These are phyloP conservation scores for Alsophila aescularia DNA, from an alignment of 2,888 invertebrate genomes.

Conservation along the genomic window DNA sequence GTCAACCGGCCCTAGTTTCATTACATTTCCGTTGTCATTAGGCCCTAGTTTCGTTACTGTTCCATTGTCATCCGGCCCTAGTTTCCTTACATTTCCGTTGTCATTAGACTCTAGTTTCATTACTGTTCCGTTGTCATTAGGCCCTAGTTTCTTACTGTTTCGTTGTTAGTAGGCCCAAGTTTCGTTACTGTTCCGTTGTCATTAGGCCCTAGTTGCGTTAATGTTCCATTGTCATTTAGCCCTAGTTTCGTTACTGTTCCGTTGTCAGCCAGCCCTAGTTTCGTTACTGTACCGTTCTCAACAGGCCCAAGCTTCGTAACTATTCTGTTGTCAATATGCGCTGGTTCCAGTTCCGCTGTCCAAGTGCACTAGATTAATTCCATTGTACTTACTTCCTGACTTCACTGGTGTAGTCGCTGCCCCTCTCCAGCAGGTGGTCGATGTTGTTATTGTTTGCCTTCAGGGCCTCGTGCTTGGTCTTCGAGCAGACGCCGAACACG, in stretches of 20 bases:
- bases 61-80: too few relatives aligned
- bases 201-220: background rate
- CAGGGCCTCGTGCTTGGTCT: conserved; percentile 93
- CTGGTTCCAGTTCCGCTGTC: background rate
- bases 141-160: too few relatives aligned
- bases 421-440: conserved; percentile 91
- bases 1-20: too few relatives aligned
- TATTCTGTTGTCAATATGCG: background rate
- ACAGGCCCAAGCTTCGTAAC: background rate
- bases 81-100: too few relatives aligned
- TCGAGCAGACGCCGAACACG: conserved; percentile 93
- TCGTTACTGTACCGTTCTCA: background rate
- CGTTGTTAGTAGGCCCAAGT: background rate
- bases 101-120: too few relatives aligned
- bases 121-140: too few relatives aligned
- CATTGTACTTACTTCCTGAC: conserved; percentile 89
- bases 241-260: background rate
- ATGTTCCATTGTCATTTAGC: background rate
- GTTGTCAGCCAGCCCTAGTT: background rate
- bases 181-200: background rate
- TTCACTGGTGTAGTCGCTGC: conserved; percentile 92
- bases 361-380: background rate
- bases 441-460: conserved; percentile 88
- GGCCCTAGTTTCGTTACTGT: too few relatives aligned
- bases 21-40: too few relatives aligned